Evolutionary conservation across 2,113 vertebrate genomes (phyloP).

Genomic region (Lonchura striata): DNA sequence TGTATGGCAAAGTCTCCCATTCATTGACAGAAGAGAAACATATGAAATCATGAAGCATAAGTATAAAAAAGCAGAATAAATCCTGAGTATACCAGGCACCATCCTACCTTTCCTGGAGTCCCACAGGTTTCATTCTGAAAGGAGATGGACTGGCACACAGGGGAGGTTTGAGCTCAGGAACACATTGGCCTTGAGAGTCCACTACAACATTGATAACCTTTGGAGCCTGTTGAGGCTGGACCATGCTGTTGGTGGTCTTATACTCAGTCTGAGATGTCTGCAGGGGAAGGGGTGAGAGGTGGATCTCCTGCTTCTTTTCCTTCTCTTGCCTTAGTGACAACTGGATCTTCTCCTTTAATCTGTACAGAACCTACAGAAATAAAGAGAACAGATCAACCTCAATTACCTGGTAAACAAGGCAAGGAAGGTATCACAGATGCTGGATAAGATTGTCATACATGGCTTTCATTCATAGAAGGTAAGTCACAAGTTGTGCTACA

Average conservation of each 20-base stretch:
- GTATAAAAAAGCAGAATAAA: background rate
- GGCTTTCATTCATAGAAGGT: background rate
- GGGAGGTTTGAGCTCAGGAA: conserved; percentile 81
- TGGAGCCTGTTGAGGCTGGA: conserved; percentile 81
- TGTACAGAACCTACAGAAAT: conserved; percentile 86
- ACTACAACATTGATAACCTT: conserved; percentile 75
- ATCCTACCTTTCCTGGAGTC: conserved; percentile 90
- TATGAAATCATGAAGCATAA: background rate
- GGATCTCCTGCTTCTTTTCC: conserved; percentile 81
- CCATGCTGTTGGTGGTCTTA: conserved; percentile 83
- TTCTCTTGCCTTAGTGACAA: conserved; percentile 86
- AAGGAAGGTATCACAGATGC: background rate
- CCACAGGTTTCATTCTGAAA: conserved; percentile 95
- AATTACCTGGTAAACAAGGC: background rate
- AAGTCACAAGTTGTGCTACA: conserved; percentile 1
- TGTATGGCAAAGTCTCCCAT: background rate
- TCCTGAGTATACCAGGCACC: background rate
- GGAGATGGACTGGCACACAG: conserved; percentile 83
- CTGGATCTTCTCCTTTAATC: conserved; percentile 89
- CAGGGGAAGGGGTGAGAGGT: conserved; percentile 75
- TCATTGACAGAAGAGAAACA: background rate
- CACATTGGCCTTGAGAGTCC: conserved; percentile 73
- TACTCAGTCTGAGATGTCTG: conserved; percentile 74
- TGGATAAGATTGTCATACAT: background rate
- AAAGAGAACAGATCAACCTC: conserved; percentile 12